Percentiles rank a stretch among this genome's conserved stretches.
Conservation (phyloP, 2,888 invertebrate species). For the Drymonia ruficornis region DNA sequence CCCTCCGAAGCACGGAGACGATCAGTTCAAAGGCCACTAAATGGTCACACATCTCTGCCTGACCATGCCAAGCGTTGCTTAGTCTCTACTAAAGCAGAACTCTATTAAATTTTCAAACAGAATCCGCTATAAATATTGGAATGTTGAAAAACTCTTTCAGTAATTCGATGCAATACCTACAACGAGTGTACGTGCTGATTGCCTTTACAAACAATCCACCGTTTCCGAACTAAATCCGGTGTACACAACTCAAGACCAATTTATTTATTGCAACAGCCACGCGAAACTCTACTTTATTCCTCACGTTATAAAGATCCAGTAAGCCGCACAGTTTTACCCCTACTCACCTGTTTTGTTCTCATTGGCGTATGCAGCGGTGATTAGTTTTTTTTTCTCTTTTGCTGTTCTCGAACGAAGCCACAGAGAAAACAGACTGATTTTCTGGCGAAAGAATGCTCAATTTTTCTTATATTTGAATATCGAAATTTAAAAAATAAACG, state of each 20-base stretch:
- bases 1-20: too few relatives aligned
- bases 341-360: slow-evolving; percentile 42
- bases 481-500: too few relatives aligned
- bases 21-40: too few relatives aligned
- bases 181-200: slow-evolving; percentile 42
- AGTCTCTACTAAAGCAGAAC: too few relatives aligned
- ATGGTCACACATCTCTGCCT: too few relatives aligned
- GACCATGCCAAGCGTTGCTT: too few relatives aligned
- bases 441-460: slow-evolving; percentile 30
- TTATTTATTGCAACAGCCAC: slow-evolving; percentile 12
- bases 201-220: slow-evolving; percentile 45
- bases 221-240: slow-evolving; percentile 44
- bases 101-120: neutral
- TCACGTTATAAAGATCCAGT: slow-evolving; percentile 2
- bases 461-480: slow-evolving; percentile 3
- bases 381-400: slow-evolving; percentile 47
- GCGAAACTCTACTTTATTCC: slow-evolving; percentile 14
- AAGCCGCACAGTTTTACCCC: slow-evolving; percentile 14
- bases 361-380: slow-evolving; percentile 39
- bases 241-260: slow-evolving; percentile 26
- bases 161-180: slow-evolving; percentile 1
- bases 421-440: slow-evolving; percentile 43
- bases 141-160: neutral
- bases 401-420: slow-evolving; percentile 33
- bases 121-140: neutral